These are phyloP conservation scores for Pseudomugil gertrudae DNA, from an alignment of 2,797 vertebrate genomes.

Conservation along the genomic window DNA sequence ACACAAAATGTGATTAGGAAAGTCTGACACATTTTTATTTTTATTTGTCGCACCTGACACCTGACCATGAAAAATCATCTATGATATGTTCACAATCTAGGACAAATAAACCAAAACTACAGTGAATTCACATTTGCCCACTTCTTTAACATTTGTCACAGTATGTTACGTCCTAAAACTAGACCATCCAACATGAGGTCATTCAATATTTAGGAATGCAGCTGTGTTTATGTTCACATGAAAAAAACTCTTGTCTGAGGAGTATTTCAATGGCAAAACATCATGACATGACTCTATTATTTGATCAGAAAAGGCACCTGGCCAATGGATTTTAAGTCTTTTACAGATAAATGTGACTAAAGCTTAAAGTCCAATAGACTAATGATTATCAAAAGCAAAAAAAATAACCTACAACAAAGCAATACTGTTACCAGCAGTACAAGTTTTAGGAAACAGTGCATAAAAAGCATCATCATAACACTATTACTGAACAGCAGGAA, in stretches of 20 bases:
- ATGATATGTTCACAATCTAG: neutral
- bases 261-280: slow-evolving; percentile 24
- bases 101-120: neutral
- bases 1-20: neutral
- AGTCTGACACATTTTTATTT: neutral
- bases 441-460: slow-evolving; percentile 12
- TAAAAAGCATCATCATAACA: slow-evolving; percentile 24
- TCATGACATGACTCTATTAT: slow-evolving; percentile 8
- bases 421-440: slow-evolving; percentile 7
- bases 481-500: slow-evolving; percentile 44
- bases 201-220: slow-evolving; percentile 65
- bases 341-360: neutral
- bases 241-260: slow-evolving; percentile 25
- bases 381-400: slow-evolving; percentile 16
- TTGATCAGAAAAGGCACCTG: slow-evolving; percentile 25
- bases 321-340: neutral
- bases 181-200: slow-evolving; percentile 28
- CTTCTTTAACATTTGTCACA: slow-evolving; percentile 17
- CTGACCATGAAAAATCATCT: slow-evolving; percentile 5
- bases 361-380: neutral
- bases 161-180: slow-evolving; percentile 46
- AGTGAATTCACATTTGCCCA: neutral
- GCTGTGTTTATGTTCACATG: slow-evolving; percentile 45
- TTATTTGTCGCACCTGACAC: neutral
- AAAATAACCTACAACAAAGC: slow-evolving; percentile 14